Evolutionary conservation across 2,797 vertebrate species (phyloP).

Genomic region (Onychomys leucogaster): DNA sequence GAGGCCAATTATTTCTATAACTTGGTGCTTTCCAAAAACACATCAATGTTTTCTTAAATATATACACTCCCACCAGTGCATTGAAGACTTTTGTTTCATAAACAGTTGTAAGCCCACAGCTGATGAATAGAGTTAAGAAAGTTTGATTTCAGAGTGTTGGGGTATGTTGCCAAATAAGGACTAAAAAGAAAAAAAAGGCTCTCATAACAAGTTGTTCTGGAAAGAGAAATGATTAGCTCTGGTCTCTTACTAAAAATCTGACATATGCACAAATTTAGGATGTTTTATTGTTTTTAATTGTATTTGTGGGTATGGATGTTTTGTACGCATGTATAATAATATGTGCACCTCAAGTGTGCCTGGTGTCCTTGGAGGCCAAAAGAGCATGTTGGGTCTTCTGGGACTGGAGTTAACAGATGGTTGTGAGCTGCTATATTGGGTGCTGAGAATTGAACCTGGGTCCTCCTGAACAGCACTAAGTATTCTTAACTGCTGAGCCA

Average conservation of each 20-base stretch:
- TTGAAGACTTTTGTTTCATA: background rate
- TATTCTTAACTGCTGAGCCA: background rate
- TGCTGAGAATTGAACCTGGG: background rate
- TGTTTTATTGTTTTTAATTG: background rate
- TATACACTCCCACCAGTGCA: background rate
- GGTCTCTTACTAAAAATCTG: background rate
- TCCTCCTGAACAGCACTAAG: background rate
- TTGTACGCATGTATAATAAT: background rate
- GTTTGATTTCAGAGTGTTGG: slow-evolving; percentile 37
- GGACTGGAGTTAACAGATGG: background rate
- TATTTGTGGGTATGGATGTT: background rate
- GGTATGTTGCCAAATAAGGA: slow-evolving; percentile 19
- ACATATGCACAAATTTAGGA: background rate
- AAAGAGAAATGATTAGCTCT: background rate
- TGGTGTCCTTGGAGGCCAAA: background rate
- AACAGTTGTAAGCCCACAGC: background rate
- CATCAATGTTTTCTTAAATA: background rate
- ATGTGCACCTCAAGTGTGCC: background rate
- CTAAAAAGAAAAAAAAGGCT: background rate
- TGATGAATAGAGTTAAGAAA: background rate
- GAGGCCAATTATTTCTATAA: background rate
- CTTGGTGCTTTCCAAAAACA: background rate
- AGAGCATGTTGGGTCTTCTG: background rate
- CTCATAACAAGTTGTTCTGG: background rate
- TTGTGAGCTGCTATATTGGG: background rate